These are phyloP conservation scores for Sturnira hondurensis DNA, from an alignment of 2,113 vertebrate species.

Conservation along the genomic window DNA sequence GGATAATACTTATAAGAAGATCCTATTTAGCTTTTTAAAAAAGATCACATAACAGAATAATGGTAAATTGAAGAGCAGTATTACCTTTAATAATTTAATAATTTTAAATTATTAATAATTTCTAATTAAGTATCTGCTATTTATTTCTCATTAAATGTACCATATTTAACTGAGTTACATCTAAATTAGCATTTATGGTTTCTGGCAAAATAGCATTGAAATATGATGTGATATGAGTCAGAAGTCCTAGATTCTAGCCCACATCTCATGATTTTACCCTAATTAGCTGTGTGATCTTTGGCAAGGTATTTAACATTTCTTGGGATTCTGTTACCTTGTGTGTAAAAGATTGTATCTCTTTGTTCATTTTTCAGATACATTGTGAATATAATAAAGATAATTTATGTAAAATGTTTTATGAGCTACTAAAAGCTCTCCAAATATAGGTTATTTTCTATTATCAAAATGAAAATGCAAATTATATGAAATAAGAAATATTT, in stretches of 20 bases:
- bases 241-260: neutral
- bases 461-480: neutral
- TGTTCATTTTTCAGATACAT: neutral
- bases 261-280: neutral
- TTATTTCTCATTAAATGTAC: constrained; percentile 2
- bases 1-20: neutral
- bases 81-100: neutral
- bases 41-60: neutral
- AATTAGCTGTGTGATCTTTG: neutral
- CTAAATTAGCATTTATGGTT: neutral
- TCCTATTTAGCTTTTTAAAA: neutral
- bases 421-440: neutral
- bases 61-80: neutral
- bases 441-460: neutral
- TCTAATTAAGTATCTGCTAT: neutral
- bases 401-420: neutral
- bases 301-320: neutral
- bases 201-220: neutral
- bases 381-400: neutral
- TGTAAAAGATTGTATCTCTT: neutral
- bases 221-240: neutral
- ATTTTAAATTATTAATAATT: neutral
- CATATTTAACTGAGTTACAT: neutral
- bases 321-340: neutral
- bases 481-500: neutral